Conservation (phyloP, 2,113 vertebrate species). For the Prionailurus viverrinus region DNA sequence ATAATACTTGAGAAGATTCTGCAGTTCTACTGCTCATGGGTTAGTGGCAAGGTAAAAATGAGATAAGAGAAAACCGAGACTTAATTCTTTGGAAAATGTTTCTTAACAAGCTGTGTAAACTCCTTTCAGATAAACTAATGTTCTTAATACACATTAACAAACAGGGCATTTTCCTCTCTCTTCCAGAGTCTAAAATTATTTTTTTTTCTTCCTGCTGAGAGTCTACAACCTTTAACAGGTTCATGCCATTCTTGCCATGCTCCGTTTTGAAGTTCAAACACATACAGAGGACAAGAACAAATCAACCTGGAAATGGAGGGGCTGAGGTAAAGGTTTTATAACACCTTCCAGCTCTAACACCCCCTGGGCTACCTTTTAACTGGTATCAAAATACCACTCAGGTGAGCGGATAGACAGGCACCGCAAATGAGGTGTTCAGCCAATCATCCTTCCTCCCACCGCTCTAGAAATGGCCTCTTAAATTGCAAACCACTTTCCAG, state of each 20-base stretch:
- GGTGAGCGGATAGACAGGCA: background rate
- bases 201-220: background rate
- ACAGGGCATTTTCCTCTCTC: background rate
- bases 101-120: constrained; percentile 63
- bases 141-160: constrained; percentile 31
- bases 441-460: background rate
- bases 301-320: background rate
- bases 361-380: background rate
- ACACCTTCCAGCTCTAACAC: background rate
- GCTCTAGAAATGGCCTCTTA: background rate
- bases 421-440: background rate
- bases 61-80: constrained; percentile 73
- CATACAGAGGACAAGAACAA: background rate
- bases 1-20: constrained; percentile 72
- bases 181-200: background rate
- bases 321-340: background rate
- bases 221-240: background rate
- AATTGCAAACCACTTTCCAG: background rate
- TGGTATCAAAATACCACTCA: background rate
- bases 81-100: constrained; percentile 71
- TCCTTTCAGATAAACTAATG: constrained; percentile 51
- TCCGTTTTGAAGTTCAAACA: background rate
- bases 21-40: constrained; percentile 69
- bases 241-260: background rate
- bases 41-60: constrained; percentile 71